Base-by-base conservation (phyloP, 53 echinoderm and acorn worm species). In the Luidia sarsii region DNA sequence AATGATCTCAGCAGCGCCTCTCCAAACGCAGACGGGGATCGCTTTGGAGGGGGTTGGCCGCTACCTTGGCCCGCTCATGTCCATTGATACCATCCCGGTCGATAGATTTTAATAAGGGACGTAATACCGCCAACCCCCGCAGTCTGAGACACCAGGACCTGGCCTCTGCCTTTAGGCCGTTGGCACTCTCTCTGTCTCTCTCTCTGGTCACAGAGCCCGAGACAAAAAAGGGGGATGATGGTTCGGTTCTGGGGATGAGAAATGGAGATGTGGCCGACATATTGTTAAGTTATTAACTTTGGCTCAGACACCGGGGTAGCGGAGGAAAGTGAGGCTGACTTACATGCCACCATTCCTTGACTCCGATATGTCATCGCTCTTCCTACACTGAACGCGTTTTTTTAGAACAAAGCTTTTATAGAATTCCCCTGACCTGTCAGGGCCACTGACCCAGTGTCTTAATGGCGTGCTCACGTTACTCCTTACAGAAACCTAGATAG, bases 1-100 rank as follows among this genome's bases (percentile, higher is more conserved):
- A 77, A 77, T 61, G 77, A 77, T 77, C 77, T 77, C 48, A 77
- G 37, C 75, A n/a, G 32, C 77, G 77, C 77, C 77, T 45, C 77
- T 59, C 61, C 32, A 57, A 77, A 43, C 61, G 30, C 32, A 77
- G 62, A 61, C 77, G 60, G 77, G 36, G 60, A 13, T 77, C 61
- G 60, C 77, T 77, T 61, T 77, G 20, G 77, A 77, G 61, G 55
- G 46, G 77, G 59, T 35, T 39, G 1, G 46, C 19, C 11, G 19
- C 8, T n/a, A 20, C 10, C 29, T 18, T 13, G 63, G 15, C 37
- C n/a, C 34, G 30, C 22, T n/a, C n/a, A n/a, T 28, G 61, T 60
- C 61, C 77, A 77, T 60, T 59, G 77, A 77, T 77, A 77, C 45
- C 77, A 32, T 30, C 28, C 48, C 2, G 61, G 61, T 77, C 77